phyloP scores from a whole-genome alignment of 1,140 invertebrate genomes.

The Ephestia elutella region DNA sequence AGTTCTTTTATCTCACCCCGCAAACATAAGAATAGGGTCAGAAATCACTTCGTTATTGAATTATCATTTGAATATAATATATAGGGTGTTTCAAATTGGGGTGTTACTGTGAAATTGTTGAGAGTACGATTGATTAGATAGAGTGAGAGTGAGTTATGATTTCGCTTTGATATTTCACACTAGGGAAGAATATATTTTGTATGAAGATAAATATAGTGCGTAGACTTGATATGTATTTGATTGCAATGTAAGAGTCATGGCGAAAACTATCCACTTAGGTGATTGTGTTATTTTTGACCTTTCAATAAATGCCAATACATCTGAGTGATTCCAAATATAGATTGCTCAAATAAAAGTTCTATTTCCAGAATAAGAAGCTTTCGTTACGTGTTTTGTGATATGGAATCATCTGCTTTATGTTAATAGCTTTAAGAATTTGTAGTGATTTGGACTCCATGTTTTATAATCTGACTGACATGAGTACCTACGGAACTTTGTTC shows the following conservation, averaged over 20 bases:
- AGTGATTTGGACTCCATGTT: no score
- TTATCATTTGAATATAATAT: conserved; percentile 69
- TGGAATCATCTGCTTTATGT: no score
- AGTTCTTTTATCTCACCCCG: conserved; percentile 61
- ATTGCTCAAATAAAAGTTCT: no score
- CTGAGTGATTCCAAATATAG: not conserved
- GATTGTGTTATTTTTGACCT: not conserved
- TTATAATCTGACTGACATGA: no score
- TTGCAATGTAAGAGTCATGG: not conserved
- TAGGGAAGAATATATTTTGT: no score
- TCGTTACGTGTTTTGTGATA: no score
- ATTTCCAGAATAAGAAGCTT: no score
- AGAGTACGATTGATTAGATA: conserved; percentile 50
- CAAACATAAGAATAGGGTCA: conserved; percentile 34
- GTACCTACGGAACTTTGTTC: no score
- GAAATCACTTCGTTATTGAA: conserved; percentile 62
- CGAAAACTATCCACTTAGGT: not conserved
- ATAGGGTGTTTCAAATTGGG: conserved; percentile 50
- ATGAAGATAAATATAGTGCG: no score
- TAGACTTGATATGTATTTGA: conserved; percentile 15
- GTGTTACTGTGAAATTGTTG: conserved; percentile 54
- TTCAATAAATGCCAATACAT: not conserved
- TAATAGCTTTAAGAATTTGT: no score
- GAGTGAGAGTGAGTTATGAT: conserved; percentile 45
- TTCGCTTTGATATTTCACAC: conserved; percentile 6